phyloP scores from a whole-genome alignment of 1,140 invertebrate genomes.

The Ips typographus region DNA sequence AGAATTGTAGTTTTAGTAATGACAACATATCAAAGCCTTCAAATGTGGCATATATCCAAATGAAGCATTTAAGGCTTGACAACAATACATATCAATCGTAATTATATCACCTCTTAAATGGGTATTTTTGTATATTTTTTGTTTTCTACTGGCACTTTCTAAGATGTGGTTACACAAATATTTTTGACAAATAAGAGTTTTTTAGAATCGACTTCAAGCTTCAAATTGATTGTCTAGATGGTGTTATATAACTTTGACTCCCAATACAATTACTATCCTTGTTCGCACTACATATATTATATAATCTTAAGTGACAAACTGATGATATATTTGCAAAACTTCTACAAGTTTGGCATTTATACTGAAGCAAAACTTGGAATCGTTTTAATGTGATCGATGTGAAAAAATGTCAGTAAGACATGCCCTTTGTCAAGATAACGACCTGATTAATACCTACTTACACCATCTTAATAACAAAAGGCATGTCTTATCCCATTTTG shows the following conservation, averaged over 20 bases:
- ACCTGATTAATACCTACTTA: constrained; percentile 47
- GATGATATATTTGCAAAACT: too few relatives aligned
- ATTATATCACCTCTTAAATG: constrained; percentile 24
- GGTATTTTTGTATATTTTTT: constrained; percentile 15
- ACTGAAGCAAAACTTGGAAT: too few relatives aligned
- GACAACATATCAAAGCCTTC: constrained; percentile 27
- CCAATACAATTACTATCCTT: constrained; percentile 45
- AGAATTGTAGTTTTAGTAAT: background rate
- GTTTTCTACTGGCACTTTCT: constrained; percentile 25
- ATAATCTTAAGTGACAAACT: too few relatives aligned
- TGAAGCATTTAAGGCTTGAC: constrained; percentile 5
- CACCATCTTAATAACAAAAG: constrained; percentile 28
- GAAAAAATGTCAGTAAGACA: constrained; percentile 41
- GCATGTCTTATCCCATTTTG: constrained; percentile 33
- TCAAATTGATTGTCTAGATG: constrained; percentile 11
- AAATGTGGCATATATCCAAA: constrained; percentile 25
- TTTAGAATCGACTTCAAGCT: constrained; percentile 24
- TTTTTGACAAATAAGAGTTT: constrained; percentile 23
- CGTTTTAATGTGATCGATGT: constrained; percentile 46
- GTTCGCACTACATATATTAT: too few relatives aligned
- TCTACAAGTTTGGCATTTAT: too few relatives aligned
- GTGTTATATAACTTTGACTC: constrained; percentile 34
- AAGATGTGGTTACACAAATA: constrained; percentile 6
- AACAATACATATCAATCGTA: constrained; percentile 27
- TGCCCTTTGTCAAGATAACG: constrained; percentile 47